Percentiles rank a stretch among this genome's conserved stretches.
Evolutionary conservation across 1,140 invertebrate species (phyloP).

Genomic region (Drosophila kikkawai): DNA sequence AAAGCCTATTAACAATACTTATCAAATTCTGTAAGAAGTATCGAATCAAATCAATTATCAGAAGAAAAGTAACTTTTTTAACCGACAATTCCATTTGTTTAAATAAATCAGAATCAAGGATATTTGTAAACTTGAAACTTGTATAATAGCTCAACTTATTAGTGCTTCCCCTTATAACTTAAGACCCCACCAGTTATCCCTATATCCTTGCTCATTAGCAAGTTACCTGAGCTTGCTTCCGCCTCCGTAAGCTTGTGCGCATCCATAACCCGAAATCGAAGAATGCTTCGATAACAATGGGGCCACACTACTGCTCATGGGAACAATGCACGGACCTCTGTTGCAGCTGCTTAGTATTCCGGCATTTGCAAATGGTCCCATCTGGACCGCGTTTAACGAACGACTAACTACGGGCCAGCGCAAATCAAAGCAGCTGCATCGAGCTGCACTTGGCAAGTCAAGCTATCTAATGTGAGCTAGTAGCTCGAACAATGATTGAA

Average conservation of each 20-base stretch:
- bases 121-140: too few relatives aligned
- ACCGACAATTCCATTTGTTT: too few relatives aligned
- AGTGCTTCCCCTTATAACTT: background rate
- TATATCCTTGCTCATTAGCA: constrained; percentile 14
- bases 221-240: constrained; percentile 29
- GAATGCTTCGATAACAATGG: constrained; percentile 17
- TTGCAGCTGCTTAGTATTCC: constrained; percentile 27
- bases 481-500: constrained; percentile 39
- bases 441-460: constrained; percentile 25
- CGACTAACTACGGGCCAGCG: constrained; percentile 45
- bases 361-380: constrained; percentile 40
- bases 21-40: too few relatives aligned
- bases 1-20: too few relatives aligned
- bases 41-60: too few relatives aligned
- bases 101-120: too few relatives aligned
- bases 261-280: constrained; percentile 26
- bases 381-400: constrained; percentile 52
- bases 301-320: constrained; percentile 10
- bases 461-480: constrained; percentile 22
- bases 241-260: constrained; percentile 21
- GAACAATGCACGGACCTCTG: constrained; percentile 4
- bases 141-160: too few relatives aligned
- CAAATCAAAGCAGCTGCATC: constrained; percentile 34
- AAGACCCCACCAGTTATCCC: background rate
- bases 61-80: too few relatives aligned